A percentile compares a stretch with the other conserved stretches of the same genome.
phyloP scores from a whole-genome alignment of 2,888 invertebrate genomes.

The Halictus ligatus region DNA sequence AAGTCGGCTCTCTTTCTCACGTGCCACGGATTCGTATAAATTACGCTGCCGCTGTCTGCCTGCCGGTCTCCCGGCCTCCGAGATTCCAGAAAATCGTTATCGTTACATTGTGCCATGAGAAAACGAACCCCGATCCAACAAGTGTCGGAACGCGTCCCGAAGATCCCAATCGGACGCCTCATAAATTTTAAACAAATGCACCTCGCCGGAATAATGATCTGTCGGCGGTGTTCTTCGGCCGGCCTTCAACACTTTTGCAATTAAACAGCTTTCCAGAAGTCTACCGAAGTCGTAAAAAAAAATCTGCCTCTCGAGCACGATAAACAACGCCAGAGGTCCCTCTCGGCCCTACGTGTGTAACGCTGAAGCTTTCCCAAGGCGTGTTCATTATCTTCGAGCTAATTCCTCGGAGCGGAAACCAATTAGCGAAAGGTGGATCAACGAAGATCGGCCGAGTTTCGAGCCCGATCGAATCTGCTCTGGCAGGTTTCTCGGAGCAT shows the following conservation, averaged over 20 bases:
- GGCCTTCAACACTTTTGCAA: background rate
- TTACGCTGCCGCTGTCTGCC: background rate
- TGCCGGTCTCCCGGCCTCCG: background rate
- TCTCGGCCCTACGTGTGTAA: background rate
- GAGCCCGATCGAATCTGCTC: background rate
- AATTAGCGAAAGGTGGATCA: conserved; percentile 1
- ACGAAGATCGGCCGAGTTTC: background rate
- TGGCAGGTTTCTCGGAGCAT: background rate
- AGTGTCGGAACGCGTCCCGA: background rate
- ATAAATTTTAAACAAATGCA: conserved; percentile 1
- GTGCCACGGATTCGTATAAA: conserved; percentile 1
- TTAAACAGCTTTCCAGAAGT: background rate
- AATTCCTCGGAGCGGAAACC: background rate
- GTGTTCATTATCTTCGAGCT: background rate
- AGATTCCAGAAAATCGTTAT: conserved; percentile 6
- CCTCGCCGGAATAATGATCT: background rate
- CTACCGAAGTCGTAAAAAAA: background rate
- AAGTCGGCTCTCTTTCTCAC: background rate
- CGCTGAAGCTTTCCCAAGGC: background rate
- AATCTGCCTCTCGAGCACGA: background rate
- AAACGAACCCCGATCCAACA: conserved; percentile 12
- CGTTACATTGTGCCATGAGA: background rate
- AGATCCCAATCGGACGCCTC: background rate
- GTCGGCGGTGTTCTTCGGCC: background rate
- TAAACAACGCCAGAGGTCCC: background rate